Percentiles rank a stretch among this genome's conserved stretches.
Conservation (phyloP, 2,113 vertebrate species). For the Pangasianodon hypophthalmus region DNA sequence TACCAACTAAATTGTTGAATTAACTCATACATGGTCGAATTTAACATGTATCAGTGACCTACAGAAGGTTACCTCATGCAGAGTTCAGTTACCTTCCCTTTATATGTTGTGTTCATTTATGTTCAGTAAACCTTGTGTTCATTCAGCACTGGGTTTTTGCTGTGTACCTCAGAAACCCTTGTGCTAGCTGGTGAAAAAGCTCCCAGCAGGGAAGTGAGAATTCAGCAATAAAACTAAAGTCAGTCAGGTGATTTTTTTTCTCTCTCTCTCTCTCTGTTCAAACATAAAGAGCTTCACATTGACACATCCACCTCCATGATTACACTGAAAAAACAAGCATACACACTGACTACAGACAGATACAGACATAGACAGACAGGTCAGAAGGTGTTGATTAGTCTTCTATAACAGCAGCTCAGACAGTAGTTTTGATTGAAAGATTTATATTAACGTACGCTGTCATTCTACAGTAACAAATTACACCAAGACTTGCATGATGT, state of each 20-base stretch:
- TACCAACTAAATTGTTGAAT: background rate
- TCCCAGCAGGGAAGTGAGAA: background rate
- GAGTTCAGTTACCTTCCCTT: background rate
- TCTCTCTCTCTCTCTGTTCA: background rate
- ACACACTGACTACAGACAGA: background rate
- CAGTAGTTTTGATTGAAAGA: background rate
- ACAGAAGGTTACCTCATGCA: background rate
- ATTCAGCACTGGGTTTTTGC: background rate
- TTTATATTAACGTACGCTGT: background rate
- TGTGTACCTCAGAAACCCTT: slow-evolving; percentile 11
- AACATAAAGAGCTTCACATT: background rate
- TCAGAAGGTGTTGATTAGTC: background rate
- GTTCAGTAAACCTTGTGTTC: background rate
- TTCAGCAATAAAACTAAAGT: background rate
- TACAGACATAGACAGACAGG: background rate
- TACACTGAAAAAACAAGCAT: background rate
- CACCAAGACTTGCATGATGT: background rate
- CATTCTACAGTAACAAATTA: background rate
- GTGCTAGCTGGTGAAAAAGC: slow-evolving; percentile 17
- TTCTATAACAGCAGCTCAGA: background rate
- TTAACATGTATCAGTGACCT: background rate
- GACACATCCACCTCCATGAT: too few relatives aligned
- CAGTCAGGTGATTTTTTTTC: background rate
- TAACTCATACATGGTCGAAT: background rate
- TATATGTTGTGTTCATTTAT: background rate